Conservation (phyloP, 30 jellyfish, hydroid and myxozoan species). For the Hydractinia echinata region DNA sequence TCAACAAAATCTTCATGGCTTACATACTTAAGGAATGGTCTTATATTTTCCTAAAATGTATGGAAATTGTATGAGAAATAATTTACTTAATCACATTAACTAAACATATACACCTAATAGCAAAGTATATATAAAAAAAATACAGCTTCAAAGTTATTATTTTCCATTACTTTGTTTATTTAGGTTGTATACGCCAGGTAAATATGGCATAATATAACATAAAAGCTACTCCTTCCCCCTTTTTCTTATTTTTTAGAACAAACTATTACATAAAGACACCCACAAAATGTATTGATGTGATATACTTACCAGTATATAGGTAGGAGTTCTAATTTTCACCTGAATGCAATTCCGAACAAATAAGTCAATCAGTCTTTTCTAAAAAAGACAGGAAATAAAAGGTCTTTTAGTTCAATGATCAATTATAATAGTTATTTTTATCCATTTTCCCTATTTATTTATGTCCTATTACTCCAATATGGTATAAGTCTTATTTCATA, state of each 20-base stretch:
- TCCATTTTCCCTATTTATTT: background rate
- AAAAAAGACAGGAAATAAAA: background rate
- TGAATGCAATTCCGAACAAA: conserved; percentile 21
- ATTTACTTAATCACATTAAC: background rate
- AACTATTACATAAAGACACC: background rate
- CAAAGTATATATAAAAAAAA: background rate
- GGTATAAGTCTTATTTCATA: no score
- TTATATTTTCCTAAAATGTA: conserved; percentile 43
- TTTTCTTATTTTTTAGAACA: background rate
- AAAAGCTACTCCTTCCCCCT: no score
- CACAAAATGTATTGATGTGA: background rate
- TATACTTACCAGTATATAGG: background rate
- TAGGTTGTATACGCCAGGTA: no score
- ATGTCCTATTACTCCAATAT: background rate
- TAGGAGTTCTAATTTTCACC: conserved; percentile 1
- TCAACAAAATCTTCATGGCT: conserved; percentile 62
- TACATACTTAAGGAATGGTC: conserved; percentile 61
- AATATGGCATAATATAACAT: no score
- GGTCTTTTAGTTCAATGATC: background rate
- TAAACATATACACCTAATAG: background rate
- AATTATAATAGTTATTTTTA: background rate
- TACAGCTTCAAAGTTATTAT: background rate
- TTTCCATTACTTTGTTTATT: no score
- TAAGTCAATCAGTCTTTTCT: conserved; percentile 17
- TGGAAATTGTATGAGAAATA: background rate